A percentile compares a stretch with the other conserved stretches of the same genome.
phyloP scores from a whole-genome alignment of 2,797 vertebrate genomes.

The Hyperoplus immaculatus region DNA sequence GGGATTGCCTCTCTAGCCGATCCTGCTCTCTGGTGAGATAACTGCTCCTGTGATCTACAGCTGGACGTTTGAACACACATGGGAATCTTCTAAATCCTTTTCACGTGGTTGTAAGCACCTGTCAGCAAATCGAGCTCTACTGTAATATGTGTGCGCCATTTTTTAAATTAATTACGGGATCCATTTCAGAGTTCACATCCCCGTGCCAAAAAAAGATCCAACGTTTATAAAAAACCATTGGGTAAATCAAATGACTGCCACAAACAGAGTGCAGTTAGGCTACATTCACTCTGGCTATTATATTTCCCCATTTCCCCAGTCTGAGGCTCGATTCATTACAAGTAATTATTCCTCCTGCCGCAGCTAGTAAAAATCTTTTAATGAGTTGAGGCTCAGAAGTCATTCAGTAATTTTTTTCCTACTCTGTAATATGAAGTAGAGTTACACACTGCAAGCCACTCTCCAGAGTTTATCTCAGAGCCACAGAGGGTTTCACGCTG shows the following conservation, averaged over 20 bases:
- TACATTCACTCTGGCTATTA: slow-evolving; percentile 41
- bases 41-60: slow-evolving; percentile 64
- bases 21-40: slow-evolving; percentile 43
- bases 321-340: slow-evolving; percentile 34
- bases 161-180: slow-evolving; percentile 24
- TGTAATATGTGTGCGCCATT: slow-evolving; percentile 1
- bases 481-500: slow-evolving; percentile 51
- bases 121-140: slow-evolving; percentile 23
- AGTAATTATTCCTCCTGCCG: slow-evolving; percentile 33
- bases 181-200: slow-evolving; percentile 17
- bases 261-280: slow-evolving; percentile 24
- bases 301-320: slow-evolving; percentile 40
- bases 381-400: slow-evolving; percentile 36
- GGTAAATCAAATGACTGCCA: slow-evolving; percentile 45
- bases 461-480: slow-evolving; percentile 58
- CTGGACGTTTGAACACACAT: slow-evolving; percentile 34
- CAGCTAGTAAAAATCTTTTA: slow-evolving; percentile 32
- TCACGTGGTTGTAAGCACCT: slow-evolving; percentile 24
- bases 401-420: slow-evolving; percentile 18
- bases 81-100: slow-evolving; percentile 38
- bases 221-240: slow-evolving; percentile 15
- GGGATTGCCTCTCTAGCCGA: slow-evolving; percentile 66
- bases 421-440: slow-evolving; percentile 31
- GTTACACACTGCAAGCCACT: not conserved
- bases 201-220: not conserved